Base-by-base conservation (phyloP, 2,797 vertebrate species). In the Columba guinea region DNA sequence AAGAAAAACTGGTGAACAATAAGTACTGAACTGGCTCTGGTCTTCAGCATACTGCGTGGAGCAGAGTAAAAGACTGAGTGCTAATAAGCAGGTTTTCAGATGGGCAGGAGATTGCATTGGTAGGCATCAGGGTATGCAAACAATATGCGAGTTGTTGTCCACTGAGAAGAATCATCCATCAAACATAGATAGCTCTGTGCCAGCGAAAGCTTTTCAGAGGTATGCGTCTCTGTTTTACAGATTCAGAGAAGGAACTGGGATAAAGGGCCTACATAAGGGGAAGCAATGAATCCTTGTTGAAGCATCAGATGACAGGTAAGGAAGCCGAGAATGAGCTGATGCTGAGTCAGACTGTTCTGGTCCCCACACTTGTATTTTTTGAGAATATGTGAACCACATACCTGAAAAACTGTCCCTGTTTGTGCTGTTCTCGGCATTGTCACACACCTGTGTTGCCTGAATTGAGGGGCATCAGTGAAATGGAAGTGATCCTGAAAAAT, bases 301-400 rank as follows among this genome's bases (percentile, higher is more conserved):
- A 91, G 52, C 64, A 68, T 73, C 84, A 77, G 59, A 19, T 41
- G 56, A 49, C 89, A 95, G 96, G 96, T 97, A 95, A 96, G 96
- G 83, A 76, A 70, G 63, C 28, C 49, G 71, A 34, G 53, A 90
- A 28, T 49, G 60, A 84, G 37, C 7, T 77, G 77, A 23, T 84
- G 48, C 79, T 77, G 63, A 76, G 41, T 77, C 65, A 74, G 22
- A 23, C 35, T 39, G 32, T 44, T 92, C 56, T 67, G 64, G 5
- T 93, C 32, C 32, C 30, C 14, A 17, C 77, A 2, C 44, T 49
- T 13, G 1, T 49, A 13, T 41, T 70, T 60, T 78, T 79, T 59
- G 53, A 58, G 46, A 48, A 17, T 49, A 3, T 67, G 12, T 58
- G 30, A 87, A 32, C 14, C 21, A 37, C 46, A 5, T 65, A 27